Percentiles rank a stretch among this genome's conserved stretches.
Conservation (phyloP, 2,113 vertebrate genomes). For the Rhinoderma darwinii region DNA sequence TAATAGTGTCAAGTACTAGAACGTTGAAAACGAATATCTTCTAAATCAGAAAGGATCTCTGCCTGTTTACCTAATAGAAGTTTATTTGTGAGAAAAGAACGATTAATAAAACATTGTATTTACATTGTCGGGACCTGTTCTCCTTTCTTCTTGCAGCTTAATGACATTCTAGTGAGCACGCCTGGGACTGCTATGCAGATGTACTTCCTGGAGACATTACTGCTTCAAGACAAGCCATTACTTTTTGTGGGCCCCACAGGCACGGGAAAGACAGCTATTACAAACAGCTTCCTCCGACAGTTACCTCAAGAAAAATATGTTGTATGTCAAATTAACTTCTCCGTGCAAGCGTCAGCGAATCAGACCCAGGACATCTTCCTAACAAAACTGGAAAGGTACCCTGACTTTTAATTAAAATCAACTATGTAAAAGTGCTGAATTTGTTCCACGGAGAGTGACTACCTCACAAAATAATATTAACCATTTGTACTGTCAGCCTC, state of each 20-base stretch:
- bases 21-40: neutral
- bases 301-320: constrained; percentile 81
- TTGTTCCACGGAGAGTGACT: constrained; percentile 72
- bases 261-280: constrained; percentile 72
- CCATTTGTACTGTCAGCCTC: constrained; percentile 66
- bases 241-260: constrained; percentile 78
- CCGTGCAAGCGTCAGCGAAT: constrained; percentile 73
- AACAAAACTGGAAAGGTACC: constrained; percentile 77
- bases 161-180: constrained; percentile 75
- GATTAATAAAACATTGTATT: constrained; percentile 75
- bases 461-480: constrained; percentile 72
- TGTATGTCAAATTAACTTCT: constrained; percentile 79
- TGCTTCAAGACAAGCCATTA: constrained; percentile 80
- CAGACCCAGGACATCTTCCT: constrained; percentile 75
- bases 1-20: neutral
- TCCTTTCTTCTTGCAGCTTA: constrained; percentile 73
- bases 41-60: neutral
- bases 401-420: constrained; percentile 84
- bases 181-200: constrained; percentile 76
- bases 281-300: constrained; percentile 75
- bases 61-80: constrained; percentile 29
- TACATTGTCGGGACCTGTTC: constrained; percentile 66
- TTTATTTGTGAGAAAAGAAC: constrained; percentile 66
- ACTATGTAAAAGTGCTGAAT: constrained; percentile 74
- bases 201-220: constrained; percentile 73